These are phyloP conservation scores for Glaucomys volans DNA, from an alignment of 2,113 vertebrate species.

Conservation along the genomic window DNA sequence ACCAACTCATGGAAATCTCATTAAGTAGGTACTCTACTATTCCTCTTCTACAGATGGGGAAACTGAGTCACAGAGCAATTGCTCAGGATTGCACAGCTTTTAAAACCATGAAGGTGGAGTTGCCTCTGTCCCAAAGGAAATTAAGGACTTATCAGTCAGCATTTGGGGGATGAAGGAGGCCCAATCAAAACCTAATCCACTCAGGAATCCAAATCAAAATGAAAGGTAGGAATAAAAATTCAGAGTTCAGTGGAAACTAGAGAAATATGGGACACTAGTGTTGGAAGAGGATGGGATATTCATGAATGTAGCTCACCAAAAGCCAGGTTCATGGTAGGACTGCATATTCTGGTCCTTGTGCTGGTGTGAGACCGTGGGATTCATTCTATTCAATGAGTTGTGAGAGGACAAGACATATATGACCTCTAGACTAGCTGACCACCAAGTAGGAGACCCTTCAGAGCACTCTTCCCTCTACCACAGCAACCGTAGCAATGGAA, in stretches of 20 bases:
- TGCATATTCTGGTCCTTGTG: neutral
- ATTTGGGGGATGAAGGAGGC: neutral
- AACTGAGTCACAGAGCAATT: neutral
- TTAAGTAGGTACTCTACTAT: neutral
- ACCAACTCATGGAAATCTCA: neutral
- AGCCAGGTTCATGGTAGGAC: neutral
- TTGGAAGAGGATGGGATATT: neutral
- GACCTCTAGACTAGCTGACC: neutral
- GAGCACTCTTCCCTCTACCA: neutral
- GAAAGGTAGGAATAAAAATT: neutral
- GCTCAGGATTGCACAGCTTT: neutral
- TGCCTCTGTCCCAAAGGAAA: neutral
- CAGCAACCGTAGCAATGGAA: neutral
- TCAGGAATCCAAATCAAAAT: conserved; percentile 13
- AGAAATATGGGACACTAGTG: neutral
- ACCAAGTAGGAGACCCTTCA: neutral
- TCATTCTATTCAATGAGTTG: neutral
- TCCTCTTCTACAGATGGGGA: neutral
- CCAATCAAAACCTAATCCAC: neutral
- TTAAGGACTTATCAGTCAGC: neutral
- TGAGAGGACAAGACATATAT: neutral
- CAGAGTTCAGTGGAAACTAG: neutral
- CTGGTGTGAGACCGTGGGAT: neutral
- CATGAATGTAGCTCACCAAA: neutral
- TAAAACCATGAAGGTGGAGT: neutral